Evolutionary conservation across 92 coral and sea anemone species (phyloP).

Genomic region (Bergia puertoricense): DNA sequence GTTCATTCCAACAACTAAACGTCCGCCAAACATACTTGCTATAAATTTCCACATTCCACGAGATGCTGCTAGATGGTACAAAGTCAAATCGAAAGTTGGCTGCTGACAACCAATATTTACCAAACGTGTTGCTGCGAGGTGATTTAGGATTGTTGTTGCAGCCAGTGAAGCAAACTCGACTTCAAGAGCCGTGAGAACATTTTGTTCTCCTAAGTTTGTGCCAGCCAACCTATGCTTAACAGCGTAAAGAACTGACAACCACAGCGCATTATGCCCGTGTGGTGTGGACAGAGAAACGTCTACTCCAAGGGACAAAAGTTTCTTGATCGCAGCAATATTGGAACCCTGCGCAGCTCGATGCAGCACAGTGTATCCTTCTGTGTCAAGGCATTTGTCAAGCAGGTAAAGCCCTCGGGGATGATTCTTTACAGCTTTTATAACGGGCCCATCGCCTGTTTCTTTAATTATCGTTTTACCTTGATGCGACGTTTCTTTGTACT

Average conservation of each 20-base stretch:
- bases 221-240: not conserved
- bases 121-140: not conserved
- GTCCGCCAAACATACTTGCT: constrained; percentile 32
- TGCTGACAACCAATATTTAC: constrained; percentile 28
- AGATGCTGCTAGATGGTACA: constrained; percentile 75
- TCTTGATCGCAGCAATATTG: constrained; percentile 50
- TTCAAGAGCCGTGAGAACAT: constrained; percentile 39
- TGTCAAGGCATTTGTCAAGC: constrained; percentile 45
- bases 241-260: constrained; percentile 41
- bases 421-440: constrained; percentile 24
- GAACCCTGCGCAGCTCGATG: constrained; percentile 73
- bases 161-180: constrained; percentile 45
- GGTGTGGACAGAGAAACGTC: constrained; percentile 14
- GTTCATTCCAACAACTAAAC: constrained; percentile 25
- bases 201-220: not conserved
- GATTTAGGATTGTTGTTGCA: constrained; percentile 43
- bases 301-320: constrained; percentile 39
- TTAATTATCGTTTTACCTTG: not conserved
- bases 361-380: constrained; percentile 57
- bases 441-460: constrained; percentile 40
- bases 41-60: constrained; percentile 59
- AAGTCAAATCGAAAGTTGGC: constrained; percentile 40
- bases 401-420: constrained; percentile 45
- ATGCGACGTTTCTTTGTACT: constrained; percentile 1
- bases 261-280: constrained; percentile 29